These are phyloP conservation scores for Ypsolopha scabrella DNA, from an alignment of 2,888 invertebrate species.

Conservation along the genomic window DNA sequence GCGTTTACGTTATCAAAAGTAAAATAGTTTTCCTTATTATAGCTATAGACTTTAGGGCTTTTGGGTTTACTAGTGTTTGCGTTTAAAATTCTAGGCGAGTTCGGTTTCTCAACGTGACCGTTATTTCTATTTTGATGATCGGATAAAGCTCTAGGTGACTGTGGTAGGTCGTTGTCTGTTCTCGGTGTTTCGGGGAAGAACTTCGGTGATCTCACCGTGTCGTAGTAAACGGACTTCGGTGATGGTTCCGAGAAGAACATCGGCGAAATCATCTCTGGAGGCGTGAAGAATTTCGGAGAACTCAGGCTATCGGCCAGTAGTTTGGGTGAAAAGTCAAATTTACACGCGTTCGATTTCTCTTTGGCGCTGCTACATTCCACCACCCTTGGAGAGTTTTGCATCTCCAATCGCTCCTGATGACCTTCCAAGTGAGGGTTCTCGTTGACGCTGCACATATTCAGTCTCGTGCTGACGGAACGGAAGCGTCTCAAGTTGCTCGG, in stretches of 20 bases:
- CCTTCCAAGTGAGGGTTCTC: constrained; percentile 36
- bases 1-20: constrained; percentile 43
- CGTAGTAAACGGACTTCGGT: constrained; percentile 58
- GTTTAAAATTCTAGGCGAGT: constrained; percentile 41
- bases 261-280: constrained; percentile 53
- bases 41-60: constrained; percentile 54
- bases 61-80: constrained; percentile 25
- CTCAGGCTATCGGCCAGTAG: constrained; percentile 42
- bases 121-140: constrained; percentile 47
- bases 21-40: constrained; percentile 60
- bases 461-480: constrained; percentile 50
- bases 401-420: constrained; percentile 39
- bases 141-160: constrained; percentile 44
- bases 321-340: constrained; percentile 60
- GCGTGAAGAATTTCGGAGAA: constrained; percentile 58
- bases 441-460: constrained; percentile 50
- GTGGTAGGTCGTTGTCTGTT: constrained; percentile 23
- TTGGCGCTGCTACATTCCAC: constrained; percentile 54
- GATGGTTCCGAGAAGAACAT: constrained; percentile 57
- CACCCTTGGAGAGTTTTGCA: constrained; percentile 54
- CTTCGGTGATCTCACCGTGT: constrained; percentile 53
- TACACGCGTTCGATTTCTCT: constrained; percentile 45
- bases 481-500: constrained; percentile 45
- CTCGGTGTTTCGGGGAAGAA: constrained; percentile 56
- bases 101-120: constrained; percentile 44